Base-by-base conservation (phyloP, 2,797 vertebrate genomes). In the Dromococcyx pavoninus region DNA sequence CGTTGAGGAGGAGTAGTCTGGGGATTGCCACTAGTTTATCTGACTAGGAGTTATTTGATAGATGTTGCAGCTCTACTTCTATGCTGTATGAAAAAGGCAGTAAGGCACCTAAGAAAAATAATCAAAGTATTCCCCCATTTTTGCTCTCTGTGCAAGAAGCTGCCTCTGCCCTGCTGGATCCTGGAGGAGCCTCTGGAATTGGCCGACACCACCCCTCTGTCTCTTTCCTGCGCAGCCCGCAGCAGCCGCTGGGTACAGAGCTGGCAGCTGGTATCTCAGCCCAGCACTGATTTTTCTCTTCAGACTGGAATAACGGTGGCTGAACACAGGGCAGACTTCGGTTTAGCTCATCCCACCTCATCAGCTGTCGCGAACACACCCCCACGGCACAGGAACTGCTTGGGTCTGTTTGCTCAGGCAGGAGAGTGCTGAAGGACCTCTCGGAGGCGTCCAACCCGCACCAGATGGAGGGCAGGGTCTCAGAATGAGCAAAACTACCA, bases 121-220 rank as follows among this genome's bases (percentile, higher is more conserved):
- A 53, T 73, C 51, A 30, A 30, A 61, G 54, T 33, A 7, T 75
- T 89, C 53, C 27, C 46, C 30, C 37, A 6, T 50, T 67, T 79
- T 67, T 66, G 35, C 56, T 0, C 37, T 69, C 32, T 0, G 0
- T n/a, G 27, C 56, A 58, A 9, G 21, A 9, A 16, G 7, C 5
- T 16, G 58, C 6, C 44, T 24, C 4, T 28, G 39, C 48, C 43
- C 66, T 0, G 1, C 39, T 69, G 19, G 80, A 15, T 37, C 39
- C 43, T 60, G 30, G 53, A 54, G 67, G 32, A 62, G 75, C 53
- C 62, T 35, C 25, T 22, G 78, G 35, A 17, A 39, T 46, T 25
- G 2, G 3, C 37, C 25, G 77, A 43, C 79, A 60, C 24, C 70
- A 25, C 19, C 50, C 65, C 41, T 28, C 80, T 1, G 3, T 73